Conservation (phyloP, 2,888 invertebrate species). For the Siphlonurus alternatus region DNA sequence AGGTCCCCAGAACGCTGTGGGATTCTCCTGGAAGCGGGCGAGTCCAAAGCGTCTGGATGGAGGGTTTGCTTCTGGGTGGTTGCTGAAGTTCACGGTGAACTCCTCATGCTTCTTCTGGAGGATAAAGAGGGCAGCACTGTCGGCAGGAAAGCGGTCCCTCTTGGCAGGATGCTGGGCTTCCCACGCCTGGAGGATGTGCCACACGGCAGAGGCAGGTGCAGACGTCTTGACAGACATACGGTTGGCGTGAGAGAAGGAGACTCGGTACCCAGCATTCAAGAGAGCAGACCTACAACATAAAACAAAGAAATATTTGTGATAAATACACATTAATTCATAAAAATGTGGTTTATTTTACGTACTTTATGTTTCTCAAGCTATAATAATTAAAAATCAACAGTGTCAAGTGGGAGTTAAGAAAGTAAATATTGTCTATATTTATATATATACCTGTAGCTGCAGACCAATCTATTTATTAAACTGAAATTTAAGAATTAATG, state of each 20-base stretch:
- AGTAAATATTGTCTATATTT: too few species aligned
- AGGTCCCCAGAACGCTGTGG: slow-evolving; percentile 80
- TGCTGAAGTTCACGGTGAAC: slow-evolving; percentile 27
- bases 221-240: slow-evolving; percentile 82
- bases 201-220: slow-evolving; percentile 69
- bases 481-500: too few species aligned
- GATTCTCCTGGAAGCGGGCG: slow-evolving; percentile 74
- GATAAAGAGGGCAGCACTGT: slow-evolving; percentile 35
- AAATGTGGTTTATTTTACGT: too few species aligned
- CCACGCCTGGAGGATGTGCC: slow-evolving; percentile 86
- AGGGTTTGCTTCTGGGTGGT: slow-evolving; percentile 61
- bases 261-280: slow-evolving; percentile 73
- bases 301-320: slow-evolving; percentile 2
- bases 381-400: too few species aligned
- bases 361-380: not conserved
- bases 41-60: slow-evolving; percentile 51
- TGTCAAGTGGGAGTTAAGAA: too few species aligned
- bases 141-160: slow-evolving; percentile 29
- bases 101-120: slow-evolving; percentile 22
- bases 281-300: slow-evolving; percentile 59
- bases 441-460: too few species aligned
- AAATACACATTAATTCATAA: not conserved
- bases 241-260: slow-evolving; percentile 82
- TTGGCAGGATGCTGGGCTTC: slow-evolving; percentile 46
- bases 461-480: too few species aligned